Conservation (phyloP, 2,113 vertebrate genomes). For the Etia nguti region DNA sequence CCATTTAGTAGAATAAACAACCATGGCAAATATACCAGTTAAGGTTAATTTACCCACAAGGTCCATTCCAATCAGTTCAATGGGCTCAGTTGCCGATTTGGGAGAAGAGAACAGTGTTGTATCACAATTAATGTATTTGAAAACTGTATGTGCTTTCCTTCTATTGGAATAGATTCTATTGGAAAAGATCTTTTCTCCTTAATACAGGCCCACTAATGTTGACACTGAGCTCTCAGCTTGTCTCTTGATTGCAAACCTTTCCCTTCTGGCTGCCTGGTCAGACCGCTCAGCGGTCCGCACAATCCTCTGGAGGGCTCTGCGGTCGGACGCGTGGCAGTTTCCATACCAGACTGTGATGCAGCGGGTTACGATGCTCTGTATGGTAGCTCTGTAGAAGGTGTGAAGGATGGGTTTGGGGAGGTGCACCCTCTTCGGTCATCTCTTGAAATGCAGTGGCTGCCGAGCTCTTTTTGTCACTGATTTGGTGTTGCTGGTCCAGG, state of each 20-base stretch:
- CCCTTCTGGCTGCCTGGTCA: neutral
- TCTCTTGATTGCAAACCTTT: neutral
- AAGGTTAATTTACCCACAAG: neutral
- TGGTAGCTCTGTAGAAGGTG: too few species aligned
- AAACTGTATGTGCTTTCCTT: neutral
- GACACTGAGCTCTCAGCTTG: neutral
- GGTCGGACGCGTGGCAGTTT: too few species aligned
- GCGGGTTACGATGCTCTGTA: too few species aligned
- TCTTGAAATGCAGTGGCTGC: too few species aligned
- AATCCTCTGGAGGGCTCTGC: too few species aligned
- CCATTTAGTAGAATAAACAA: neutral
- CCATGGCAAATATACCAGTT: neutral
- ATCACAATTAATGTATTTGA: neutral
- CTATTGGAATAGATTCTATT: neutral
- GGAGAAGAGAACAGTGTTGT: neutral
- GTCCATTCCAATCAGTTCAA: neutral
- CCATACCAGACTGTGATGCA: too few species aligned
- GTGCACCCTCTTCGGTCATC: too few species aligned
- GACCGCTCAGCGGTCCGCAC: too few species aligned
- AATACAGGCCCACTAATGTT: neutral
- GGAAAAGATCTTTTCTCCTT: neutral
- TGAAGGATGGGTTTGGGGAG: too few species aligned
- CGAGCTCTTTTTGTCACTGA: too few species aligned
- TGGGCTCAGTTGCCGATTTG: neutral
- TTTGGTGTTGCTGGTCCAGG: too few species aligned